Evolutionary conservation across 2,797 vertebrate genomes (phyloP).

Genomic region (Myoxocephalus aenaeus): DNA sequence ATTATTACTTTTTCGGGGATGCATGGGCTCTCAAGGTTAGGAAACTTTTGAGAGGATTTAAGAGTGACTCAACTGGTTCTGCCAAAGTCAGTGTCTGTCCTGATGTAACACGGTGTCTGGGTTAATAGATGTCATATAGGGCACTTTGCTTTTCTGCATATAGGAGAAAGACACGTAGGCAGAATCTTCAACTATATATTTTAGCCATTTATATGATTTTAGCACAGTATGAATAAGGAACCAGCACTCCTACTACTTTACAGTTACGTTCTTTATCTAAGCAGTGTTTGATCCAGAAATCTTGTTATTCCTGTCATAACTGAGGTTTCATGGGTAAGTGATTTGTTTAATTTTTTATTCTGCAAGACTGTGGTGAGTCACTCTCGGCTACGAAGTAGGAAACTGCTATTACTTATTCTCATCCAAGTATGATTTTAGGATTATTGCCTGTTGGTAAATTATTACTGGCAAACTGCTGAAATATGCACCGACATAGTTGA

Average conservation of each 20-base stretch:
- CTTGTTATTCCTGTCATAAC: not conserved
- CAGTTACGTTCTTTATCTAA: slow-evolving; percentile 3
- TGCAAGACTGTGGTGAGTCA: slow-evolving; percentile 50
- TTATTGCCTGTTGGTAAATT: slow-evolving; percentile 91
- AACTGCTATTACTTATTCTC: slow-evolving; percentile 87
- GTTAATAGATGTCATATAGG: slow-evolving; percentile 66
- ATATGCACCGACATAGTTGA: slow-evolving; percentile 68
- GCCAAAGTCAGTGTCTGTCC: slow-evolving; percentile 69
- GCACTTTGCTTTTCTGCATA: slow-evolving; percentile 43
- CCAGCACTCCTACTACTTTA: not conserved
- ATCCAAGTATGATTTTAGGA: slow-evolving; percentile 91
- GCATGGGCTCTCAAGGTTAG: slow-evolving; percentile 87
- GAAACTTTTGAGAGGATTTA: slow-evolving; percentile 85
- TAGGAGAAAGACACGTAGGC: slow-evolving; percentile 23
- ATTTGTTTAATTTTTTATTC: slow-evolving; percentile 59
- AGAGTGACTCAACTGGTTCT: slow-evolving; percentile 78
- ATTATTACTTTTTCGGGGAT: slow-evolving; percentile 86
- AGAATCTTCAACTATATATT: slow-evolving; percentile 24
- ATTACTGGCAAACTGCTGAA: slow-evolving; percentile 88
- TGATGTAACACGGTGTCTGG: slow-evolving; percentile 50
- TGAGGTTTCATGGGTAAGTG: slow-evolving; percentile 49
- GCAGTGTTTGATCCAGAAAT: slow-evolving; percentile 4
- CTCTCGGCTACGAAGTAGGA: slow-evolving; percentile 83
- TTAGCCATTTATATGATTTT: slow-evolving; percentile 19
- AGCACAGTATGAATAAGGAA: slow-evolving; percentile 11